Base-by-base conservation (phyloP, 2,888 invertebrate genomes). In the Meiosimyza platycephala region DNA sequence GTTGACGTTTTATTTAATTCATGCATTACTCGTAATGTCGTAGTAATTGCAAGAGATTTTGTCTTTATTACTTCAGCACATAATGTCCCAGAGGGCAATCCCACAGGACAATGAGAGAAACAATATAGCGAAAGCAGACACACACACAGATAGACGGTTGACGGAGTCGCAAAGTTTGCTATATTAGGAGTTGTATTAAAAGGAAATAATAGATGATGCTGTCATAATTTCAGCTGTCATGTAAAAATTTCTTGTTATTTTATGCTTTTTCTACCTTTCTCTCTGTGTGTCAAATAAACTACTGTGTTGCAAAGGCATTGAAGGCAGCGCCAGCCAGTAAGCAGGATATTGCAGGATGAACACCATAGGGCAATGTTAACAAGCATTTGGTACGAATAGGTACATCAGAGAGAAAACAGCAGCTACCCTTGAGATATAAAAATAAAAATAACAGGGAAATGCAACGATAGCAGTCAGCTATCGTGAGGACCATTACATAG, bases 11-110 rank as follows among this genome's bases (percentile, higher is more conserved):
- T 16, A 55, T 67, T 69, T 60, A 59, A 69, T 69, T 69, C 51
- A 50, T 60, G 33, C 59, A 60, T 51, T 60, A 69, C 18, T 59
- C n/a, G 28, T 60, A 47, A 47, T 12, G 47, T 55, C 33, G 11
- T 28, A 67, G 57, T 67, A 57, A 67, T 67, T 67, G 57, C 28
- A 40, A 57, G 57, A n/a, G 67, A 57, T 67, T 67, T 55, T 18
- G 16, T 67, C 47, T 54, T 67, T 67, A 69, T 60, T 60, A 48
- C 51, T 69, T 79, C 75, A 70, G 63, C 57, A 72, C 54, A 40
- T 47, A 40, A 48, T 40, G 47, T 18, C 63, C 48, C 16, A 40
- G 63, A 9, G 63, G 47, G 48, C 40, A 48, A 63, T 12, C 47
- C 47, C 15, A 18, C 40, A 40, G 40, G 40, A 40, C 40, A 40